Conservation (phyloP, 2,797 vertebrate genomes). For the Neomorphus geoffroyi region DNA sequence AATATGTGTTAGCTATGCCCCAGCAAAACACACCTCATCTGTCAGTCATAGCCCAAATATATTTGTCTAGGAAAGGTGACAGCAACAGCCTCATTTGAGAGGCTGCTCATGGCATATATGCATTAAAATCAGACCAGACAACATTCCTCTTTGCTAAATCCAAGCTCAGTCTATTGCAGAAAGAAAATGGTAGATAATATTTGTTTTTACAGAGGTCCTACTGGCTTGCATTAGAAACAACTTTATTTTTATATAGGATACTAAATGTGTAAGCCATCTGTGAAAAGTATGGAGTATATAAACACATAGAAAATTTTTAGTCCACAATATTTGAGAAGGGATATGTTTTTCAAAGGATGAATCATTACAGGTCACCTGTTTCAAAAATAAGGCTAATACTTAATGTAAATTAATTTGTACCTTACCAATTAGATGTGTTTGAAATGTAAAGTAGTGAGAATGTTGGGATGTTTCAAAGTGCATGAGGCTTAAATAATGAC, state of each 20-base stretch:
- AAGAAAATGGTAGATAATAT: neutral
- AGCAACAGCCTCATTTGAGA: neutral
- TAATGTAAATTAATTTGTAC: slow-evolving; percentile 4
- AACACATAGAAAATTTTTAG: neutral
- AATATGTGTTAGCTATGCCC: neutral
- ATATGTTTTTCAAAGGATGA: neutral
- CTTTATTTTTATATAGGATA: neutral
- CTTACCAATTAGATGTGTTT: neutral
- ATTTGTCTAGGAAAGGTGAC: neutral
- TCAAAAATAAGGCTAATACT: neutral
- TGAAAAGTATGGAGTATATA: neutral
- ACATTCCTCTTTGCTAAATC: neutral
- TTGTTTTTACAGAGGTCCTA: neutral
- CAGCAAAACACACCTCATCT: neutral
- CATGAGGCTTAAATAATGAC: neutral
- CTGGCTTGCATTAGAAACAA: neutral
- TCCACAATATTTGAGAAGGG: neutral
- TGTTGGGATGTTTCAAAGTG: neutral
- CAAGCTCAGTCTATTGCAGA: neutral
- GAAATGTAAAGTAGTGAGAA: slow-evolving; percentile 12
- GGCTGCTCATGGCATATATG: neutral
- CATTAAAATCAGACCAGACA: neutral
- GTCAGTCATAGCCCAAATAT: neutral
- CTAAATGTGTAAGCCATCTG: neutral
- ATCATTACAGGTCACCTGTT: neutral